These are phyloP conservation scores for Microplitis deprimator DNA, from an alignment of 2,888 invertebrate species.

Conservation along the genomic window DNA sequence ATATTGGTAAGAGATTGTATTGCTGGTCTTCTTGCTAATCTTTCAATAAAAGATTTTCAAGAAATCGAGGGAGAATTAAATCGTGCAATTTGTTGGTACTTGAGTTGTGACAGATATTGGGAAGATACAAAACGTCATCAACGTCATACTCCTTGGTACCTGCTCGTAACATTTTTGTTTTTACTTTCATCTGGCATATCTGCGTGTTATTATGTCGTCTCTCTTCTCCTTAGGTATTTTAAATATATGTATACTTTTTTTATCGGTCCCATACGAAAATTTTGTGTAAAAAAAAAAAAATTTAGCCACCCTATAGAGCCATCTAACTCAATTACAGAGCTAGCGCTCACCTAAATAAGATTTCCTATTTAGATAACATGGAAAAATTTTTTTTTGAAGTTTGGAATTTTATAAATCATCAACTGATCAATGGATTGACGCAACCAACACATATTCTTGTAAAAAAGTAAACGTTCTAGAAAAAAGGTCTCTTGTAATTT, in stretches of 20 bases:
- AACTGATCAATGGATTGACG: too few relatives aligned
- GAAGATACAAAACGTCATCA: slow-evolving; percentile 84
- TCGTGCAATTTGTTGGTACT: slow-evolving; percentile 91
- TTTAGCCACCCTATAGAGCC: too few relatives aligned
- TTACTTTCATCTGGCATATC: slow-evolving; percentile 87
- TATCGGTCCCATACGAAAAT: too few relatives aligned
- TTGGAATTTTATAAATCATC: too few relatives aligned
- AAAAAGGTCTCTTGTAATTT: too few relatives aligned
- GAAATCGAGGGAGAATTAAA: slow-evolving; percentile 93
- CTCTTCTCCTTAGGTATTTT: slow-evolving; percentile 89
- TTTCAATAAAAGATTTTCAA: slow-evolving; percentile 87
- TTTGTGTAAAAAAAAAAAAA: too few relatives aligned
- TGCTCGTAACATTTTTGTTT: slow-evolving; percentile 83
- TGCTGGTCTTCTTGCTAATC: slow-evolving; percentile 83
- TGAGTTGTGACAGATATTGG: slow-evolving; percentile 94
- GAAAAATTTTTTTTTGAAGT: too few relatives aligned
- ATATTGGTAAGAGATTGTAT: slow-evolving; percentile 87
- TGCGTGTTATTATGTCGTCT: slow-evolving; percentile 93
- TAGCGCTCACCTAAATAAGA: too few relatives aligned
- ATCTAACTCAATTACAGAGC: too few relatives aligned
- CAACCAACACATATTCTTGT: too few relatives aligned
- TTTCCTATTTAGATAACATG: too few relatives aligned
- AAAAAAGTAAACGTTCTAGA: too few relatives aligned
- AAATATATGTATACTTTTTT: slow-evolving; percentile 2
- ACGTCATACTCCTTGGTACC: slow-evolving; percentile 87